A percentile compares a stretch with the other conserved stretches of the same genome.
Conservation (phyloP, 2,113 vertebrate genomes). For the Oplegnathus fasciatus region DNA sequence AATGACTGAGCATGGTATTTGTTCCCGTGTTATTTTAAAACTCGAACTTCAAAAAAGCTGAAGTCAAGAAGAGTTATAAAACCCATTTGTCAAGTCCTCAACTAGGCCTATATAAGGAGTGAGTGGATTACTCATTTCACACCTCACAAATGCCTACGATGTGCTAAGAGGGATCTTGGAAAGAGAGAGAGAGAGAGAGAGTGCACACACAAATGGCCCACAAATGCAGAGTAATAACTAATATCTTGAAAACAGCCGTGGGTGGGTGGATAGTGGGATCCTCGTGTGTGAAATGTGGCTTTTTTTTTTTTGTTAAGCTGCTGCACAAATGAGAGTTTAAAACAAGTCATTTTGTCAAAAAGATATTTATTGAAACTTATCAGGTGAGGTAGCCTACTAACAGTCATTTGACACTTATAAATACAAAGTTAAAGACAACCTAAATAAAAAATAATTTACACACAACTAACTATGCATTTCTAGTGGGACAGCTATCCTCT, state of each 20-base stretch:
- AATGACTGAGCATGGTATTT: conserved; percentile 43
- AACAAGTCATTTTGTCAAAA: conserved; percentile 31
- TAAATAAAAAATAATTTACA: conserved; percentile 72
- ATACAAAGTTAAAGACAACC: conserved; percentile 57
- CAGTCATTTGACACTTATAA: conserved; percentile 58
- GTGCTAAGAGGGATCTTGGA: conserved; percentile 60
- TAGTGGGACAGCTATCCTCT: conserved; percentile 40
- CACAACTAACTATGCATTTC: conserved; percentile 36
- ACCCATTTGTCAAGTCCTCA: conserved; percentile 55
- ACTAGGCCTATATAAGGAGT: conserved; percentile 69
- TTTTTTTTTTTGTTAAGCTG: conserved; percentile 1
- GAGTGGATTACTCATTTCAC: conserved; percentile 77
- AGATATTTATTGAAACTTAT: conserved; percentile 69
- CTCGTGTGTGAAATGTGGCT: conserved; percentile 57
- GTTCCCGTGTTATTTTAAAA: conserved; percentile 47
- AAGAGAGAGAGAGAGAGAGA: conserved; percentile 31
- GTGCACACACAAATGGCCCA: conserved; percentile 64
- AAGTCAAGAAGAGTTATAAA: conserved; percentile 56
- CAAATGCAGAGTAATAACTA: conserved; percentile 68
- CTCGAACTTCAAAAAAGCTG: conserved; percentile 5
- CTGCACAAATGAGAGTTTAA: conserved; percentile 31
- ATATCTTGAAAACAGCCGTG: conserved; percentile 66
- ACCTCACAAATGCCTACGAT: conserved; percentile 76
- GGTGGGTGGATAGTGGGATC: conserved; percentile 67
- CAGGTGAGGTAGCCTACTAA: conserved; percentile 49